Evolutionary conservation across 1,140 invertebrate genomes (phyloP), one percentile per base, ranked within the genome.

Genomic region (Danaus melanippus): DNA sequence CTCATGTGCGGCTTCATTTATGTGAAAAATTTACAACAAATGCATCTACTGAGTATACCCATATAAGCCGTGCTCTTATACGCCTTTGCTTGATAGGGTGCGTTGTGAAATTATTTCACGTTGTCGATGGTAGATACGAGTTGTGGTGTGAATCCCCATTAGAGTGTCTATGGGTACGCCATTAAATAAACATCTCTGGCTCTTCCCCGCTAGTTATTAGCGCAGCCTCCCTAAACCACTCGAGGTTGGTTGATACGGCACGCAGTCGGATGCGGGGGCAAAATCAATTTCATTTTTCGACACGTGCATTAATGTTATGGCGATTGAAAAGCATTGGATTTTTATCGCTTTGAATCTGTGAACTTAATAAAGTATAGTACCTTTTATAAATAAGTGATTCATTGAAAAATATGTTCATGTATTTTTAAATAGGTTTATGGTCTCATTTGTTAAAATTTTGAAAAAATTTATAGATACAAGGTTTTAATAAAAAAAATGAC

Each of bases 251-350:
- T 72, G 83, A 86, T 86, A 86, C 78, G 83, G 83, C 83, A 86
- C 83, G 83, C 71, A 82, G 69, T 65, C 70, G 77, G 71, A 79
- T 71, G 79, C 69, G 69, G 67, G 71, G 66, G 77, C 67, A 69
- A 86, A 86, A 84, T 83, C 83, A 84, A 84, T 84, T 86, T 84
- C 76, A 84, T 83, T 84, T 86, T 86, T 86, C 76, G 76, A 81
- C 80, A 80, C 83, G 74, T 79, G 78, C 78, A 76, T 75, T 84
- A 83, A 76, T 71, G 76, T 73, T 79, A 76, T 74, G 66, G 74
- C 71, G 68, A 69, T 74, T 74, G 68, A 72, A 74, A 32, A 74
- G 67, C 66, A 66, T 49, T 41, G 56, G 52, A 58, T 58, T 61
- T 62, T 50, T 52, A 55, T 56, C 12, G 46, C 50, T 42, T 50